A percentile compares a stretch with the other conserved stretches of the same genome.
Evolutionary conservation across 2,888 invertebrate species (phyloP).

Genomic region (Hydrotaea cyrtoneurina): DNA sequence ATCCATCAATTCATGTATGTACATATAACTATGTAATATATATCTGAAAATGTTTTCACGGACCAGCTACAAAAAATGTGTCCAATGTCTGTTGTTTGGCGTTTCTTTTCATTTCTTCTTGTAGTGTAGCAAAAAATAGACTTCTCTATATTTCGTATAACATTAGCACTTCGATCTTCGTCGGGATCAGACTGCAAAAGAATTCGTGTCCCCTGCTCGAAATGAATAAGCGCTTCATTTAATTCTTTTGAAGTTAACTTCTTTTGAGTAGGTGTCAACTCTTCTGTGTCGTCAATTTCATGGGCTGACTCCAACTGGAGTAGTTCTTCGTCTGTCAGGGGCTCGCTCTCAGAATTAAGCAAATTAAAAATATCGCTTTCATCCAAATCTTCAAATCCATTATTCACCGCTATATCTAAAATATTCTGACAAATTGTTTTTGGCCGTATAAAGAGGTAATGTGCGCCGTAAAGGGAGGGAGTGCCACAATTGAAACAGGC

Average conservation of each 20-base stretch:
- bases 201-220: slow-evolving; percentile 2
- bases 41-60: not conserved
- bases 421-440: not conserved
- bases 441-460: too few species aligned
- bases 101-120: not conserved
- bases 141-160: not conserved
- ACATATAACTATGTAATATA: too few species aligned
- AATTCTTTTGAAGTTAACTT: not conserved
- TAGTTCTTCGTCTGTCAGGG: not conserved
- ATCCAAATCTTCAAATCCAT: not conserved
- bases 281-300: not conserved
- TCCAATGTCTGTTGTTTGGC: not conserved
- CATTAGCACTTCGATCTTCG: slow-evolving; percentile 6
- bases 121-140: not conserved
- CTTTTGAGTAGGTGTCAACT: not conserved
- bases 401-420: not conserved
- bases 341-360: not conserved
- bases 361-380: not conserved
- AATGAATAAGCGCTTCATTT: not conserved
- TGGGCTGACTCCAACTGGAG: not conserved
- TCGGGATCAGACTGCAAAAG: not conserved
- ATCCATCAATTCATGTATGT: not conserved
- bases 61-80: not conserved
- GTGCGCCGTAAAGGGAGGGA: too few species aligned
- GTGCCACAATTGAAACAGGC: too few species aligned